Base-by-base conservation (phyloP, 1,140 invertebrate species). In the Hylaeus volcanicus region DNA sequence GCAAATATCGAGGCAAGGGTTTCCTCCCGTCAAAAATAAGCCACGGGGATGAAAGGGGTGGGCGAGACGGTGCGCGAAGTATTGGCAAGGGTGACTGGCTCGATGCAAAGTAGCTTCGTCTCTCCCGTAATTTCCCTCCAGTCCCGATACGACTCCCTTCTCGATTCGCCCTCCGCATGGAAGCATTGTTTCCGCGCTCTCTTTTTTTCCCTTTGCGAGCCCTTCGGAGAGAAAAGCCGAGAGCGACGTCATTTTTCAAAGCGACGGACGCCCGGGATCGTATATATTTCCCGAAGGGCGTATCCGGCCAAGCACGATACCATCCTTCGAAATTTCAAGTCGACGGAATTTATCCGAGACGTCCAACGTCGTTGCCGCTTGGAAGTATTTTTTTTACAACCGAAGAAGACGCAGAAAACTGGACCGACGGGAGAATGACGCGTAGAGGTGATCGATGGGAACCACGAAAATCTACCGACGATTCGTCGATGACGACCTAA, bases 201-300 rank as follows among this genome's bases (percentile, higher is more conserved):
- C 15, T 48, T 68, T 68, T 68, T 68, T 60, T 56, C 74, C 55
- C 64, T 70, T 77, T 66, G 41, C 72, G 58, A 53, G 61, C 71
- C 48, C 65, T 74, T 55, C 60, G 51, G 58, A 15, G 56, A 43
- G 56, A 43, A 63, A 56, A 81, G 61, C 61, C 70, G n/a, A 64
- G 81, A 83, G 86, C 75, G 76, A 83, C 79, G 89, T 89, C 85
- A 90, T 91, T 91, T 91, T 87, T 90, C 90, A 91, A 83, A 82
- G 88, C 86, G 86, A 89, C 88, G 86, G 79, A 86, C 86, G 65
- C 63, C 41, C 78, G 60, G 51, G 8, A 69, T 56, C 76, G 45
- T 56, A 43, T 41, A 60, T 65, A 65, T 78, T 61, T 70, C n/a
- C 51, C 56, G 64, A 83, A 61, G 51, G 53, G 58, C 45, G 14